phyloP scores from a whole-genome alignment of 2,888 invertebrate species.

The Trichopria drosophilae region DNA sequence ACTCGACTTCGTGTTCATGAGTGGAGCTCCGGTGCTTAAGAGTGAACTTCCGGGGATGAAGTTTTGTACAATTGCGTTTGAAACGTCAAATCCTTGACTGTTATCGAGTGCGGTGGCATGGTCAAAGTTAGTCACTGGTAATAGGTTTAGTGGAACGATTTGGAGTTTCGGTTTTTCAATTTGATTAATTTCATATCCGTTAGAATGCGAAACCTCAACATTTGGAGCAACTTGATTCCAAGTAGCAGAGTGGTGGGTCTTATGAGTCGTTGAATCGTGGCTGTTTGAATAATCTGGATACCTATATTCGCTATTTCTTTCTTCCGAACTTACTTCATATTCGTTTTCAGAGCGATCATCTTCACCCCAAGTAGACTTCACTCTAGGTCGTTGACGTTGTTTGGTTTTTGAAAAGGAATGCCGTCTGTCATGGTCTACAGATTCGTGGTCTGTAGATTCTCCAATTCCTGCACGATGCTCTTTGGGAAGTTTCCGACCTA shows the following conservation, averaged over 20 bases:
- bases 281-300: conserved; percentile 20
- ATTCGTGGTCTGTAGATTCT: conserved; percentile 29
- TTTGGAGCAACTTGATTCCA: conserved; percentile 52
- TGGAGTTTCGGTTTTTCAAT: conserved; percentile 51
- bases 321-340: conserved; percentile 35
- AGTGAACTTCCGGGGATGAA: conserved; percentile 43
- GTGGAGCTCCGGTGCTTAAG: conserved; percentile 42
- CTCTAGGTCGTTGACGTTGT: conserved; percentile 38
- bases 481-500: conserved; percentile 45
- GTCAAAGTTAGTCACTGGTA: conserved; percentile 55
- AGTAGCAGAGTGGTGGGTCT: too few relatives aligned
- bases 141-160: conserved; percentile 50
- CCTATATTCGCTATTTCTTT: conserved; percentile 29
- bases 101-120: conserved; percentile 58
- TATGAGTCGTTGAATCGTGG: too few relatives aligned
- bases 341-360: conserved; percentile 37
- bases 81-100: conserved; percentile 60
- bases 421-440: conserved; percentile 37
- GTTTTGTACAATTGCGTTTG: conserved; percentile 55
- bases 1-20: conserved; percentile 37
- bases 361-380: conserved; percentile 42
- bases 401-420: conserved; percentile 39
- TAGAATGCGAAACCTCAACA: conserved; percentile 48
- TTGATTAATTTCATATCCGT: conserved; percentile 47
- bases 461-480: conserved; percentile 46